Percentiles rank a stretch among this genome's conserved stretches.
These are phyloP conservation scores for Ianthella basta DNA, from an alignment of 37 sponge, comb jelly and placozoan genomes.

Conservation along the genomic window DNA sequence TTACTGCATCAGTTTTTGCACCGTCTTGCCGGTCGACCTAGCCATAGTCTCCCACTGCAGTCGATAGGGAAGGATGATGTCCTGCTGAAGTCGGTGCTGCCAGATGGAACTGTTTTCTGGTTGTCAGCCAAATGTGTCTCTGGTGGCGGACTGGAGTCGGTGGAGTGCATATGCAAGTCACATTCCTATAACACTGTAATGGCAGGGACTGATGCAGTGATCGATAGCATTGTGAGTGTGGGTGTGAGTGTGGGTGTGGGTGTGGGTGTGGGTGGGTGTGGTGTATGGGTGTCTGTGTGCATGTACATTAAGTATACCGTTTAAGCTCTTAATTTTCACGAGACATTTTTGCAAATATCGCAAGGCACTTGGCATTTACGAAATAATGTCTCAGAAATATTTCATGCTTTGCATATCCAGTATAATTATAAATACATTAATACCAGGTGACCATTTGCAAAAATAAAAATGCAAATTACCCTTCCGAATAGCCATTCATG, in stretches of 20 bases:
- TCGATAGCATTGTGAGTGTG: background rate
- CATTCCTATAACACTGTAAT: slow-evolving; percentile 31
- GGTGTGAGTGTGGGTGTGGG: background rate
- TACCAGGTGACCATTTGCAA: too few species aligned
- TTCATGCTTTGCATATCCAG: too few species aligned
- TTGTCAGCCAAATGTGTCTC: background rate
- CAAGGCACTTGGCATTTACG: too few species aligned
- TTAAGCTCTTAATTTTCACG: too few species aligned
- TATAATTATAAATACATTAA: too few species aligned
- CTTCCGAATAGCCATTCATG: too few species aligned
- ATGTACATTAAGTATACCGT: too few species aligned
- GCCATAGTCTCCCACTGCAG: background rate
- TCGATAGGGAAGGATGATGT: background rate
- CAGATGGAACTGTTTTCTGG: background rate
- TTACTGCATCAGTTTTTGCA: background rate
- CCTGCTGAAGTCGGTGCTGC: background rate
- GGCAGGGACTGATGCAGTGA: slow-evolving; percentile 9
- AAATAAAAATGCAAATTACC: too few species aligned
- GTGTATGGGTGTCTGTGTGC: slow-evolving; percentile 20
- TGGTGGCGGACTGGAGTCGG: background rate
- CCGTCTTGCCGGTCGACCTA: background rate
- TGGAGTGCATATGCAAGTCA: slow-evolving; percentile 24
- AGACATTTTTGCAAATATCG: too few species aligned
- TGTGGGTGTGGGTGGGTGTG: background rate
- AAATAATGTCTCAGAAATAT: too few species aligned